These are phyloP conservation scores for Cyprinodon variegatus DNA, from an alignment of 2,113 vertebrate genomes.

Conservation along the genomic window DNA sequence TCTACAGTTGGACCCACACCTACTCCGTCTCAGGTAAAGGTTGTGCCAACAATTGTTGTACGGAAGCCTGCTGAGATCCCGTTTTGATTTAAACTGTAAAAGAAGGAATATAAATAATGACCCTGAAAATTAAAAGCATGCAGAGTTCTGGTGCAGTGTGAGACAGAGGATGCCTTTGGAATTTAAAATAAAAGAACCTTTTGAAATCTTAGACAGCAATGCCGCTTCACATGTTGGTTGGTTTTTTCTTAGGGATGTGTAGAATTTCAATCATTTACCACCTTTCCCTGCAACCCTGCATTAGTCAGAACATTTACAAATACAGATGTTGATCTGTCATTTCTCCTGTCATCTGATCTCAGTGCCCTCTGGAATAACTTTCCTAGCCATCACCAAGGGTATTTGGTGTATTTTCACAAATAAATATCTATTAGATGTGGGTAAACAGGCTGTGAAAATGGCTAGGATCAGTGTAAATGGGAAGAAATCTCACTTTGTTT, in stretches of 20 bases:
- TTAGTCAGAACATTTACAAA: slow-evolving; percentile 6
- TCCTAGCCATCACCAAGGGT: slow-evolving; percentile 11
- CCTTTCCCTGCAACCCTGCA: slow-evolving; percentile 9
- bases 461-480: slow-evolving; percentile 32
- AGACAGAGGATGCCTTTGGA: slow-evolving; percentile 30
- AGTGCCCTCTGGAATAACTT: slow-evolving; percentile 41
- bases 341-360: slow-evolving; percentile 32
- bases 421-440: slow-evolving; percentile 14
- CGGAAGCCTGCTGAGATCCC: slow-evolving; percentile 1
- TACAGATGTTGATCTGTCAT: slow-evolving; percentile 22
- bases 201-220: slow-evolving; percentile 38
- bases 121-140: slow-evolving; percentile 21
- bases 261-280: slow-evolving; percentile 36
- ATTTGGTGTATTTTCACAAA: slow-evolving; percentile 63
- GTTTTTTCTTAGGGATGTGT: slow-evolving; percentile 29
- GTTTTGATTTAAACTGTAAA: slow-evolving; percentile 21
- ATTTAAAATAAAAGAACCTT: slow-evolving; percentile 59
- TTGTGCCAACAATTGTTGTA: neutral
- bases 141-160: slow-evolving; percentile 22
- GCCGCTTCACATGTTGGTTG: slow-evolving; percentile 29
- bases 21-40: slow-evolving; percentile 77
- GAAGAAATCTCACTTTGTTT: slow-evolving; percentile 35
- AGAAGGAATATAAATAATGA: slow-evolving; percentile 27
- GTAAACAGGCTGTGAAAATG: slow-evolving; percentile 38
- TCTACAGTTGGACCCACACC: slow-evolving; percentile 76